phyloP scores from a whole-genome alignment of 2,113 vertebrate genomes.

The Mugil cephalus region DNA sequence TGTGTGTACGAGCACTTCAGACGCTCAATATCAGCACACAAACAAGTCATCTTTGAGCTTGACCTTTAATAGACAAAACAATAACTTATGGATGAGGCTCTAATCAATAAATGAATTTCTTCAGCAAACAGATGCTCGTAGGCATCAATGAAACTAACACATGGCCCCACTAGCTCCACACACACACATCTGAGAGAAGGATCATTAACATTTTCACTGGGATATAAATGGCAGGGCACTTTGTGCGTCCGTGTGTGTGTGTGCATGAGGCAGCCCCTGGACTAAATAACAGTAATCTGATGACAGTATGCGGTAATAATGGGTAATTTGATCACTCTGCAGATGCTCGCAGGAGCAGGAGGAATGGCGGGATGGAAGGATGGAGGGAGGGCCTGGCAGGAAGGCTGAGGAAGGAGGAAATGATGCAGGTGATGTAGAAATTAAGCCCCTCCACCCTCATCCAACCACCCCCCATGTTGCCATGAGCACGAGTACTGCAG shows the following conservation, averaged over 20 bases:
- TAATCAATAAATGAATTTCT: not conserved
- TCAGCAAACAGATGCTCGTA: too few relatives aligned
- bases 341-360: conserved; percentile 36
- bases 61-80: not conserved
- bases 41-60: too few relatives aligned
- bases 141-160: not conserved
- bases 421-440: conserved; percentile 56
- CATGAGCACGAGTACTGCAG: conserved; percentile 53
- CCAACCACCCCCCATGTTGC: not conserved
- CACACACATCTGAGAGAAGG: not conserved
- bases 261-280: conserved; percentile 3
- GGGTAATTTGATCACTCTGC: conserved; percentile 66
- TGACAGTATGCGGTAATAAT: conserved; percentile 53
- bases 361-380: not conserved
- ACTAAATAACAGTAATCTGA: conserved; percentile 70
- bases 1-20: too few relatives aligned
- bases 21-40: too few relatives aligned
- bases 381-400: not conserved
- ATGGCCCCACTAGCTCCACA: not conserved
- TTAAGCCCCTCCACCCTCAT: not conserved
- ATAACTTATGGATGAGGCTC: not conserved
- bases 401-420: not conserved
- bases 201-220: conserved; percentile 11
- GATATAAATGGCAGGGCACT: conserved; percentile 9
- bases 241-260: conserved; percentile 13